Conservation (phyloP, 2,797 vertebrate species). For the Rhincodon typus region DNA sequence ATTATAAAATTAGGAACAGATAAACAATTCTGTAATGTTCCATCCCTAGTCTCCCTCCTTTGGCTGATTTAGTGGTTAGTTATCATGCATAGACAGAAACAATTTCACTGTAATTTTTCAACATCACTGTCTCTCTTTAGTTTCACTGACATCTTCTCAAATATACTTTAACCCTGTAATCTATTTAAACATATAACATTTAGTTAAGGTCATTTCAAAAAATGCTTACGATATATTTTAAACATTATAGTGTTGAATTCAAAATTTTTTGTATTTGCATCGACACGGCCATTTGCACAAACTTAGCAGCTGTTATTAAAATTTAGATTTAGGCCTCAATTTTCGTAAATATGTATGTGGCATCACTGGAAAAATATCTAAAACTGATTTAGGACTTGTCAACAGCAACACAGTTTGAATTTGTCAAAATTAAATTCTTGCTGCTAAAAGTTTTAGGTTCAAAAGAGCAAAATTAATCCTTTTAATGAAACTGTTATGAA, state of each 20-base stretch:
- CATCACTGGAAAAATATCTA: background rate
- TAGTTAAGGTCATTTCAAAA: background rate
- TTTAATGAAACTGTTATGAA: background rate
- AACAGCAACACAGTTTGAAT: background rate
- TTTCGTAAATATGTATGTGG: background rate
- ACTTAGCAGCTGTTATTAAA: background rate
- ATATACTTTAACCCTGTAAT: constrained; percentile 13
- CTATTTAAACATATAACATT: constrained; percentile 34
- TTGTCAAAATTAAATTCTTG: background rate
- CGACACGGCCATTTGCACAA: background rate
- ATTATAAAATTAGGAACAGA: background rate
- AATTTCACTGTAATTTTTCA: constrained; percentile 25
- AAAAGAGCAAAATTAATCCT: background rate
- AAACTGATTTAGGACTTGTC: background rate
- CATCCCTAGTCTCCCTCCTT: background rate
- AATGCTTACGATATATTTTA: background rate
- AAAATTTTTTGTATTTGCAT: background rate
- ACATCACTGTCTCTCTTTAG: constrained; percentile 27
- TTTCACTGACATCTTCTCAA: constrained; percentile 32
- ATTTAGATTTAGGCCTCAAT: background rate
- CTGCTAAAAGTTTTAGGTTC: background rate
- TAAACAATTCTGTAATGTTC: background rate
- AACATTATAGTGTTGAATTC: background rate
- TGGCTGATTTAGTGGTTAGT: background rate
- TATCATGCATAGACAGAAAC: background rate